These are phyloP conservation scores for Calidris pygmaea DNA, from an alignment of 2,113 vertebrate genomes.

Conservation along the genomic window DNA sequence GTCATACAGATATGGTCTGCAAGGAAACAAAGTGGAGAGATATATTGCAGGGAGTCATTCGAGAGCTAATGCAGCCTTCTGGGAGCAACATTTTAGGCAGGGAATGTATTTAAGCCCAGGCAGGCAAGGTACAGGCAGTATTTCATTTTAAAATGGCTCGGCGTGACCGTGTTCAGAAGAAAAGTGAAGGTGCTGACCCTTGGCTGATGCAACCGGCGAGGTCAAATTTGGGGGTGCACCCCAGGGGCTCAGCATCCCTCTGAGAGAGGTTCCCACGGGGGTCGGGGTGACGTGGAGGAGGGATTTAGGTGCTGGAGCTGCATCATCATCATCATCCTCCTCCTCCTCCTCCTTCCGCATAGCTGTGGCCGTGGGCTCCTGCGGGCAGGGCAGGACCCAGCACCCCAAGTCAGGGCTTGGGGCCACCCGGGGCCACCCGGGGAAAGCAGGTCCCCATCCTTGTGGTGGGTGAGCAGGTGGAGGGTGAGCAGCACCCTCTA, in stretches of 20 bases:
- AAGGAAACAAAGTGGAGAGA: slow-evolving; percentile 4
- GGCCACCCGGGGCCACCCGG: too few relatives aligned
- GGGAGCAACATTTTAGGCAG: background rate
- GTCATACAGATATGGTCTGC: background rate
- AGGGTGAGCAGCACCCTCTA: slow-evolving; percentile 71
- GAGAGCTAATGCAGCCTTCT: background rate
- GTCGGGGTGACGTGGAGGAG: accelerated
- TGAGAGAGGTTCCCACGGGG: background rate
- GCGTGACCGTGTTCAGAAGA: background rate
- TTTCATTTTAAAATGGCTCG: background rate
- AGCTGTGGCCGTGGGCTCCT: accelerated
- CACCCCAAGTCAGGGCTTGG: background rate
- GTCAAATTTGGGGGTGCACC: background rate
- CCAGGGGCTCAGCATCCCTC: background rate
- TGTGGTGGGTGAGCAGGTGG: background rate
- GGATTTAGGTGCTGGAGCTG: accelerated
- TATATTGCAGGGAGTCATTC: background rate
- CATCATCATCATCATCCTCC: background rate
- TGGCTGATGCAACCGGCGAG: background rate
- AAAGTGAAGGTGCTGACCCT: background rate
- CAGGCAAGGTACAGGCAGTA: background rate
- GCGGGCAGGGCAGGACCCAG: background rate
- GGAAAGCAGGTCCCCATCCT: background rate
- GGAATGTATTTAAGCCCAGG: background rate
- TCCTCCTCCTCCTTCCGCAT: background rate